Conservation (phyloP, 2,888 invertebrate genomes). For the Megalurothrips usitatus region DNA sequence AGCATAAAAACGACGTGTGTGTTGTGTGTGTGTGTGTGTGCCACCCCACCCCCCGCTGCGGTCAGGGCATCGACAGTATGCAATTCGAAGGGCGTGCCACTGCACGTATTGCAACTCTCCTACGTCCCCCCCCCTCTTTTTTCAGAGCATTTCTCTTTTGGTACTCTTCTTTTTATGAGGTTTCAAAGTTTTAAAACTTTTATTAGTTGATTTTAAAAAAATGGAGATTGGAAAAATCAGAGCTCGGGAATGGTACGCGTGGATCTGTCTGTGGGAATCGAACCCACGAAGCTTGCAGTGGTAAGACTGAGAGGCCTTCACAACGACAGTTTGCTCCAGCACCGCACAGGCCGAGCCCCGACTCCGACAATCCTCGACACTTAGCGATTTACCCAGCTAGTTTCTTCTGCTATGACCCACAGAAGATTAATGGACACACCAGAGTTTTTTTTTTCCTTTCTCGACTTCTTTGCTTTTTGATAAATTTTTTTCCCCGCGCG, state of each 20-base stretch:
- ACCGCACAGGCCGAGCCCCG: neutral
- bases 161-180: neutral
- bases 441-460: neutral
- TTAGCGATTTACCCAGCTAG: neutral
- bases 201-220: neutral
- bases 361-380: neutral
- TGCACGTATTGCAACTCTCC: neutral
- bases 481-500: neutral
- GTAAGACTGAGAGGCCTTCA: too few relatives aligned
- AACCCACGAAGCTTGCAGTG: too few relatives aligned
- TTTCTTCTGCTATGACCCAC: neutral
- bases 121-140: neutral
- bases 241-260: too few relatives aligned
- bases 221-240: too few relatives aligned
- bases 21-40: neutral
- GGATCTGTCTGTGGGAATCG: too few relatives aligned
- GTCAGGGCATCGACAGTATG: neutral
- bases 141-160: neutral
- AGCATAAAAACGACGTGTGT: constrained; percentile 3
- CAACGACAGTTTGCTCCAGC: too few relatives aligned
- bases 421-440: neutral
- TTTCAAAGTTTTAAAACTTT: neutral
- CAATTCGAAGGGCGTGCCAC: neutral
- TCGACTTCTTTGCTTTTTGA: neutral
- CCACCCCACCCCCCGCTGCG: constrained; percentile 3